Evolutionary conservation across 2,888 invertebrate species (phyloP).

Genomic region (Orthosia cruda): DNA sequence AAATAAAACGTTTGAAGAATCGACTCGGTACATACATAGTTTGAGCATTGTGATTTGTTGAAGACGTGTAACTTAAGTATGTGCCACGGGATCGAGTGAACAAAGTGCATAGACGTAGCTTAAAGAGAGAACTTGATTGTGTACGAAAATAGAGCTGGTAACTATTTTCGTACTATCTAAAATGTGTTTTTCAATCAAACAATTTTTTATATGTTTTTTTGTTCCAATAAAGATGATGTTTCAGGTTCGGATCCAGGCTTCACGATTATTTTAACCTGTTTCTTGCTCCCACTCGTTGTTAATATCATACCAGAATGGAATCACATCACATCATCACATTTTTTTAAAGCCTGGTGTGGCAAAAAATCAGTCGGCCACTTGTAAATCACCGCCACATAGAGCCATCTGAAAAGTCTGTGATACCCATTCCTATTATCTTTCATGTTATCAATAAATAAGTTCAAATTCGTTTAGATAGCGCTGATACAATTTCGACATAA

Average conservation of each 20-base stretch:
- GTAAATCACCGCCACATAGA: too few species aligned
- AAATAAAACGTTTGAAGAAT: conserved; percentile 59
- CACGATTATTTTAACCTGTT: not conserved
- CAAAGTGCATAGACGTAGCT: not conserved
- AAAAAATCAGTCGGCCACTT: too few species aligned
- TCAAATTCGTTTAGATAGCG: not conserved
- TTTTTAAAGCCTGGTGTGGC: too few species aligned
- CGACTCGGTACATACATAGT: conserved; percentile 30
- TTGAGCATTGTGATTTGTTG: conserved; percentile 50
- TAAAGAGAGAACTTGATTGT: too few species aligned
- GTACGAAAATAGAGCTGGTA: too few species aligned
- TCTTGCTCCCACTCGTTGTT: not conserved
- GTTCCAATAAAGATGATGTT: too few species aligned
- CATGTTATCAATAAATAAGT: not conserved
- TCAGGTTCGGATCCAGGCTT: not conserved
- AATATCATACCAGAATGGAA: too few species aligned
- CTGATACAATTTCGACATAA: not conserved
- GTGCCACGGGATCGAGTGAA: conserved; percentile 2
- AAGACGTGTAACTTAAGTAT: conserved; percentile 25
- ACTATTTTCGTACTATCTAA: too few species aligned
- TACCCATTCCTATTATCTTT: not conserved
- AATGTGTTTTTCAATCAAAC: too few species aligned
- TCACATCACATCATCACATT: too few species aligned
- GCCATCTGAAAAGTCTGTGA: not conserved
- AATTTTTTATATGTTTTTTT: too few species aligned